These are phyloP conservation scores for Martes flavigula DNA, from an alignment of 2,797 vertebrate genomes.

Conservation along the genomic window DNA sequence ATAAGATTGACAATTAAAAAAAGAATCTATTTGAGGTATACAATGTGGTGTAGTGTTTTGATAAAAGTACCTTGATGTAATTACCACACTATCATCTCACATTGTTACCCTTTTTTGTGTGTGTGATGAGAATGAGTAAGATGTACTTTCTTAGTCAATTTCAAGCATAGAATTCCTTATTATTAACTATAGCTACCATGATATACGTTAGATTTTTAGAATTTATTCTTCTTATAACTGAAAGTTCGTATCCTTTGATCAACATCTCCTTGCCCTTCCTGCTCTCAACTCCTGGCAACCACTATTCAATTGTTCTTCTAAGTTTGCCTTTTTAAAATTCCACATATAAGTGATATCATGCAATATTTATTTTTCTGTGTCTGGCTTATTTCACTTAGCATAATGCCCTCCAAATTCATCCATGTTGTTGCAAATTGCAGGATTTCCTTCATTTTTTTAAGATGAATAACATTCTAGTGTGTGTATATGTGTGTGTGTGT, in stretches of 20 bases:
- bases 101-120: background rate
- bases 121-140: background rate
- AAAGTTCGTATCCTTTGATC: background rate
- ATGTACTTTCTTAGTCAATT: background rate
- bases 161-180: background rate
- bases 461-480: background rate
- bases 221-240: background rate
- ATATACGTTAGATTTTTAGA: background rate
- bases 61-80: background rate
- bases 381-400: background rate
- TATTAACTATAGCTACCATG: background rate
- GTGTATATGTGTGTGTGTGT: too few species aligned
- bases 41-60: background rate
- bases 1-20: background rate
- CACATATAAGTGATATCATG: background rate
- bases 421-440: background rate
- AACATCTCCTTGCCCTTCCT: background rate
- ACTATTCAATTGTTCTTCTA: background rate
- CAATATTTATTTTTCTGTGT: background rate
- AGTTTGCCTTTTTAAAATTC: background rate
- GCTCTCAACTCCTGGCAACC: background rate
- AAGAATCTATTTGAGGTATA: background rate
- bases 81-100: background rate
- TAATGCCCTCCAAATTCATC: background rate
- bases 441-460: background rate